A percentile compares a stretch with the other conserved stretches of the same genome.
These are phyloP conservation scores for Myotis myotis DNA, from an alignment of 2,797 vertebrate genomes.

Conservation along the genomic window DNA sequence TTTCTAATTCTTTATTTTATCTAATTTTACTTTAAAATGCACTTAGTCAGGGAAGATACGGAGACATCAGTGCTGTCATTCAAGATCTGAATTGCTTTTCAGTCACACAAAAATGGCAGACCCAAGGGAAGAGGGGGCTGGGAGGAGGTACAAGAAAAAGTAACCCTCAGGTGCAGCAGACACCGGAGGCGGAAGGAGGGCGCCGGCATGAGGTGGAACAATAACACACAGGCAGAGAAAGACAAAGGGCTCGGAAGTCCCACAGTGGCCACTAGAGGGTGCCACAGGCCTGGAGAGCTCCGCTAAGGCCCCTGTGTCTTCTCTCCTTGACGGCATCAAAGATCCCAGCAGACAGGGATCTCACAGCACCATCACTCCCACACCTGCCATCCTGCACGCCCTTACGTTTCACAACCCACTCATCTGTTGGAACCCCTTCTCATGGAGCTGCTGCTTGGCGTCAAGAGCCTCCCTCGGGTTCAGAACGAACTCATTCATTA, in stretches of 20 bases:
- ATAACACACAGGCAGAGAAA: neutral
- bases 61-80: neutral
- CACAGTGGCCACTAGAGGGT: neutral
- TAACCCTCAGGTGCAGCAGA: neutral
- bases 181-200: neutral
- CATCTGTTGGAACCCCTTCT: neutral
- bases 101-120: neutral
- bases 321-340: neutral
- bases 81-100: constrained; percentile 13
- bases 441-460: neutral
- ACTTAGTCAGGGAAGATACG: neutral
- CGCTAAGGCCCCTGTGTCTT: neutral
- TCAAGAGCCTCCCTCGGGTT: neutral
- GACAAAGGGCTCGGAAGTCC: neutral
- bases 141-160: neutral
- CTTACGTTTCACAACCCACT: neutral
- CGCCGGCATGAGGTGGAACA: neutral
- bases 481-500: neutral
- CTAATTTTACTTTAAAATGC: constrained; percentile 41
- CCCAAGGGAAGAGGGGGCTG: neutral
- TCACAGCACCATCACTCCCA: neutral
- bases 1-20: constrained; percentile 3
- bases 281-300: neutral
- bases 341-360: neutral
- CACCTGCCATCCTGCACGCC: neutral